Evolutionary conservation across 2,797 vertebrate genomes (phyloP), one percentile per base, ranked within the genome.

Genomic region (Gastrophryne carolinensis): DNA sequence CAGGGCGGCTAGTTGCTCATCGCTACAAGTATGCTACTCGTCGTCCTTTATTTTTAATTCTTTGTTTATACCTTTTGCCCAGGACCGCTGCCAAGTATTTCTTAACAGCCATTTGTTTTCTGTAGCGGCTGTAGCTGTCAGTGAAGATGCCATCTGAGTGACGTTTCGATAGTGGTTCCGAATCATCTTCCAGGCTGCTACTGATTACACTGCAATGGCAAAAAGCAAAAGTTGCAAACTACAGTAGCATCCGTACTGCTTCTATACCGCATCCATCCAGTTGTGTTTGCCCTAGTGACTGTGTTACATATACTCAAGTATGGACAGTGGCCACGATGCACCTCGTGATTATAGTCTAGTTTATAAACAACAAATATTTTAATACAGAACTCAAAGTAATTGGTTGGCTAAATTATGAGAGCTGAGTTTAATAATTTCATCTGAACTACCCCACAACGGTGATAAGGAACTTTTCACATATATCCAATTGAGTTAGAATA

Each of bases 1-100:
- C 81, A 58, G 80, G 89, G 90, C 85, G 81, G 83, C 82, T 89
- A 86, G 82, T 90, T 88, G 84, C 86, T 88, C 86, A 90, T 89
- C 87, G 91, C 95, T 98, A 98, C 94, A 98, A 98, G 92, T 94
- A 98, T 73, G 93, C 92, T 94, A 96, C 91, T 88, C 96, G 92
- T 86, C 96, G 96, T 94, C 97, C 96, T 95, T 97, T 98, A 94
- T 95, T 97, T 94, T 96, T 97, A 95, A 96, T 91, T 93, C 95
- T 97, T 92, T 98, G 97, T 95, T 96, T 98, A 93, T 99, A 98
- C 96, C 97, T 98, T 98, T 98, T 98, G 92, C 97, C 97, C 82
- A 99, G 91, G 87, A 98, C 96, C 0, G 97, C 95, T 29, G 97
- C 95, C 93, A 99, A 93, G 90, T 98, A 98, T 90, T 99, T 98